Evolutionary conservation across 2,797 vertebrate species (phyloP), one percentile per base, ranked within the genome.

Genomic region (Sebastes nivosus): DNA sequence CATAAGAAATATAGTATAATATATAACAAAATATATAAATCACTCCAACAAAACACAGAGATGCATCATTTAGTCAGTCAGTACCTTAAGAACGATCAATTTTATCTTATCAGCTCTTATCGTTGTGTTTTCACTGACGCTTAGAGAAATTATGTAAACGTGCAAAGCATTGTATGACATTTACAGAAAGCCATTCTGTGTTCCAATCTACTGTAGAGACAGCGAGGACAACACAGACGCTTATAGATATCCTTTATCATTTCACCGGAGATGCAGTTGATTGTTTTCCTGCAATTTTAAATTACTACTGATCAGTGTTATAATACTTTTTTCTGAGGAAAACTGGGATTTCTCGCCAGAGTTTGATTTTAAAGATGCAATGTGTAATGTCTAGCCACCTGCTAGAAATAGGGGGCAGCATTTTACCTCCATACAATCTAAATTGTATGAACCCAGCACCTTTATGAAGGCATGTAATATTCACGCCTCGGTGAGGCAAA

Each of bases 201-300:
- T 25, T 30, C 32, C n/a, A 46, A 46, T 46, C 42, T 8, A 7
- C 0, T 18, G 13, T 0, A 38, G 3, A 46, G 36, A 38, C n/a
- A 8, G 5, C n/a, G 1, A 0, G n/a, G 1, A 32, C 0, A 32
- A n/a, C 25, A 50, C 20, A 52, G 20, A 60, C 0, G 20, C 16
- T 24, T 42, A n/a, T 14, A 69, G 9, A 57, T 20, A 11, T 27
- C 18, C n/a, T 22, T 30, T 22, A 22, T 1, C 29, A 46, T 18
- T 46, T 46, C 16, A 46, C 42, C 42, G 1, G 42, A 46, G 16
- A 46, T 46, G 42, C 50, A n/a, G 4, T 0, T 52, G 20, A 52
- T 52, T 52, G 50, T 2, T 52, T 52, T 52, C 18, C 0, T 52
- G 3, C 18, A 2, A n/a, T 52, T 52, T 50, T 50, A 18, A 50